These are phyloP conservation scores for Drosophila macrothrix DNA, from an alignment of 2,888 invertebrate species.

Conservation along the genomic window DNA sequence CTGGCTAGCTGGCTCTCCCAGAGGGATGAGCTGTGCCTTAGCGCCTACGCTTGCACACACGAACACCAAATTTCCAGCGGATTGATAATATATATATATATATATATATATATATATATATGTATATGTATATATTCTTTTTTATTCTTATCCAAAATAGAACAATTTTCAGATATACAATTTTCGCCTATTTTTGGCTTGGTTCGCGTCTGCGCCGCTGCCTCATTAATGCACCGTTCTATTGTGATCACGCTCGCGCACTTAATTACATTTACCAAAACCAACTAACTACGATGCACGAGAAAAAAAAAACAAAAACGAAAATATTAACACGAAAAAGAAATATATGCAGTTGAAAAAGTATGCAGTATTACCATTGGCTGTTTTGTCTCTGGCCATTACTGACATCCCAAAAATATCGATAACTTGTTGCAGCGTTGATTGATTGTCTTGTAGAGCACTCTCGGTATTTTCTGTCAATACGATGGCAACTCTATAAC, in stretches of 20 bases:
- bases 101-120: neutral
- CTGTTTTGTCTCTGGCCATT: conserved; percentile 44
- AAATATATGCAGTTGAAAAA: conserved; percentile 38
- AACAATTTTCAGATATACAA: conserved; percentile 5
- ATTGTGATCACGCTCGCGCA: neutral
- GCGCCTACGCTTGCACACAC: conserved; percentile 13
- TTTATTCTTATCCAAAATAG: conserved; percentile 23
- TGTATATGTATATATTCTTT: neutral
- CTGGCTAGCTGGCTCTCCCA: neutral
- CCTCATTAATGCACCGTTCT: conserved; percentile 46
- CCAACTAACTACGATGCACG: conserved; percentile 26
- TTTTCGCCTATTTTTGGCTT: conserved; percentile 45
- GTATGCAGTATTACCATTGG: conserved; percentile 41
- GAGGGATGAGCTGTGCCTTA: neutral
- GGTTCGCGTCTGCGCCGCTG: conserved; percentile 30
- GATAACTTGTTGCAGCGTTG: conserved; percentile 54
- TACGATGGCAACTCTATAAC: conserved; percentile 30
- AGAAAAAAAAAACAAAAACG: conserved; percentile 4
- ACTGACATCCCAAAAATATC: conserved; percentile 24
- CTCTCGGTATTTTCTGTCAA: conserved; percentile 27
- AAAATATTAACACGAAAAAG: conserved; percentile 2
- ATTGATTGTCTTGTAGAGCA: conserved; percentile 22
- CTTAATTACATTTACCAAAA: conserved; percentile 7
- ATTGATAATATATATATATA: neutral
- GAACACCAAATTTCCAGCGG: neutral